Evolutionary conservation across 2,888 invertebrate genomes (phyloP).

Genomic region (Philereme transversata): DNA sequence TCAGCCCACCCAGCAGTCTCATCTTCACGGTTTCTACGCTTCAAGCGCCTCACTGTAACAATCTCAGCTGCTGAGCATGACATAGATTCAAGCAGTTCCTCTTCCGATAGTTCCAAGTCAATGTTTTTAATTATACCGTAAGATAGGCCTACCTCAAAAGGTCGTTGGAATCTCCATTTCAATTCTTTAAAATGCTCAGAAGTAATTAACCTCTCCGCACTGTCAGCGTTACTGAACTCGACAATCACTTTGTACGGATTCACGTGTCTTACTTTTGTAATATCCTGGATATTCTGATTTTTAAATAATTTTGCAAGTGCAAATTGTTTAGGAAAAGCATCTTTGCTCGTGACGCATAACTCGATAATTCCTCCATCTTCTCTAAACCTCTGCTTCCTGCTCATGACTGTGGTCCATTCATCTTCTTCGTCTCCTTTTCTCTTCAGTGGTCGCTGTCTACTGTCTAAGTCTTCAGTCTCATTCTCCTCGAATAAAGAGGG

Average conservation of each 20-base stretch:
- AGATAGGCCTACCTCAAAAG: neutral
- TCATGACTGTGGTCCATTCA: neutral
- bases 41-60: neutral
- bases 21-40: neutral
- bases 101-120: neutral
- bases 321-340: neutral
- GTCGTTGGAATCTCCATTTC: neutral
- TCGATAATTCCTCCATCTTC: neutral
- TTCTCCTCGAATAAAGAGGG: no score
- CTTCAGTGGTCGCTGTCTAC: no score
- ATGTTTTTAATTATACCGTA: neutral
- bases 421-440: neutral
- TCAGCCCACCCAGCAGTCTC: neutral
- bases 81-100: neutral
- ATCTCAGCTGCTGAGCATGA: no score
- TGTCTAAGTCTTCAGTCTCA: no score
- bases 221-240: neutral
- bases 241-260: neutral
- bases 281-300: neutral
- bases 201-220: neutral
- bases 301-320: slow-evolving; percentile 6
- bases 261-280: neutral
- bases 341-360: neutral
- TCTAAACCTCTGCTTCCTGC: neutral
- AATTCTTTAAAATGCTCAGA: neutral